A percentile compares a stretch with the other conserved stretches of the same genome.
Evolutionary conservation across 2,797 vertebrate genomes (phyloP).

Genomic region (Bucorvus abyssinicus): DNA sequence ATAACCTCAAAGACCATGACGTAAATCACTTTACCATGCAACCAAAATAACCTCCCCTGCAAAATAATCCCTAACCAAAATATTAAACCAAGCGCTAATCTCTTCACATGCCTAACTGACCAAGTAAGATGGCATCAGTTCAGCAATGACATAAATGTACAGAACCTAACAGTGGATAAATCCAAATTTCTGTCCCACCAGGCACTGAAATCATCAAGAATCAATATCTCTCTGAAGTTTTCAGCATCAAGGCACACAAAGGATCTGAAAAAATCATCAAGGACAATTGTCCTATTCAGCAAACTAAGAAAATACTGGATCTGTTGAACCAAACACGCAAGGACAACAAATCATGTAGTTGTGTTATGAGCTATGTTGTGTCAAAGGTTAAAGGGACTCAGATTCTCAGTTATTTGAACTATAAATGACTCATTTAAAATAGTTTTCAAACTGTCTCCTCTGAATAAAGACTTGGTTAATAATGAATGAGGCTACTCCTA

Average conservation of each 20-base stretch:
- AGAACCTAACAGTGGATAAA: background rate
- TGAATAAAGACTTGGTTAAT: background rate
- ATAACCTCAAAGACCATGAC: background rate
- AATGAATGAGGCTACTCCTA: background rate
- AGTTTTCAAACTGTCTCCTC: background rate
- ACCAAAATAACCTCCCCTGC: background rate
- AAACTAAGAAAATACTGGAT: background rate
- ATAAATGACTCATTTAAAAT: background rate
- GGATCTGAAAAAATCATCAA: background rate
- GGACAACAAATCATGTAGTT: background rate
- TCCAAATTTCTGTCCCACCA: background rate
- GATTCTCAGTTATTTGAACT: background rate
- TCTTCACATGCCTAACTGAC: background rate
- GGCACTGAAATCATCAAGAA: background rate
- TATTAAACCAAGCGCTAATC: conserved; percentile 7
- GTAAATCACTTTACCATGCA: background rate
- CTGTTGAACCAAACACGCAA: background rate
- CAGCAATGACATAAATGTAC: background rate
- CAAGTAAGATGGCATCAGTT: background rate
- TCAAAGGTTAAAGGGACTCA: background rate
- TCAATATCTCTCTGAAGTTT: background rate
- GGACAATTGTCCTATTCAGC: background rate
- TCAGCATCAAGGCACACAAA: background rate
- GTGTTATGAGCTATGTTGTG: background rate
- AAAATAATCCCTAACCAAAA: conserved; percentile 13